Evolutionary conservation across 2,888 invertebrate genomes (phyloP), one percentile per base, ranked within the genome.

Genomic region (Spodoptera exigua): DNA sequence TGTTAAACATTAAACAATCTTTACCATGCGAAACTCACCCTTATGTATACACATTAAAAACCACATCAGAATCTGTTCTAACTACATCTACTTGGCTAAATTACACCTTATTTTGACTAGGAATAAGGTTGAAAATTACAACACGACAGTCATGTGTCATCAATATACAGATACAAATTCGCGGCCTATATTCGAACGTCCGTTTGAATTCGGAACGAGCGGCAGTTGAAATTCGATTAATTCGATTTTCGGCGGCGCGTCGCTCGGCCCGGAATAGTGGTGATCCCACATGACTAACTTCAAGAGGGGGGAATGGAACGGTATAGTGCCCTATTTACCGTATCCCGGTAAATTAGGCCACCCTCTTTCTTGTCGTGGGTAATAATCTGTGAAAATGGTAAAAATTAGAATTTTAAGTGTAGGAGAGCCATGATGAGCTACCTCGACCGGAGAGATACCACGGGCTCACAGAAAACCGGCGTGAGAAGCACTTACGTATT

Each of bases 151-250:
- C 7, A 27, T 27, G n/a, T n/a, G n/a, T n/a, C n/a, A n/a, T n/a
- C n/a, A n/a, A n/a, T n/a, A n/a, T n/a, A n/a, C n/a, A n/a, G 61
- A 37, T 49, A 67, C 61, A 56, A 70, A 74, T 73, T 78, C 66
- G 78, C 82, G 86, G 76, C 84, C 85, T 83, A 87, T 81, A 86
- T 87, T 84, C 82, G 80, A 73, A 44, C 82, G 77, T 86, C 87
- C 87, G 85, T 72, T 83, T 68, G 80, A 79, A 87, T 82, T 73
- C 76, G 69, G 87, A 83, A 71, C 87, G 86, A 84, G 69, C 84
- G 75, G 58, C 82, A 74, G 82, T 84, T 85, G 78, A 83, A 79
- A 81, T 81, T 81, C 79, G 83, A 78, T 78, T 85, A 83, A 82
- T 82, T 70, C 74, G 87, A 86, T 85, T 86, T 86, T 86, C 80